A percentile compares a stretch with the other conserved stretches of the same genome.
Conservation (phyloP, 1,140 invertebrate genomes). For the Brachionus angularis region DNA sequence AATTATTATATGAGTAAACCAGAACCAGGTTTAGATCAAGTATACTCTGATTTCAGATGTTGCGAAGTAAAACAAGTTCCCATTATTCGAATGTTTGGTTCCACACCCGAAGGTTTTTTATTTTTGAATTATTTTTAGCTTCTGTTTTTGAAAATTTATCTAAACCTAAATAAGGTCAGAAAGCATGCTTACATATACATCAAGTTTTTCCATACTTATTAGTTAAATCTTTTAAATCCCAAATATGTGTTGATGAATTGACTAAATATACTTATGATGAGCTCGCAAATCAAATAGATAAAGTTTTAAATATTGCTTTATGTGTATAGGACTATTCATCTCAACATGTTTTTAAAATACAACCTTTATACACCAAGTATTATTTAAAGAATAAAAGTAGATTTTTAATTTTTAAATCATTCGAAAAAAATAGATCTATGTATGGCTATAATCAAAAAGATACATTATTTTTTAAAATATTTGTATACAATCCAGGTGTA, state of each 20-base stretch:
- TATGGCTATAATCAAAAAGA: slow-evolving; percentile 84
- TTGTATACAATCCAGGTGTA: slow-evolving; percentile 81
- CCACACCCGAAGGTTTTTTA: slow-evolving; percentile 66
- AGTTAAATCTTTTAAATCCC: slow-evolving; percentile 48
- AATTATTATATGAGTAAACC: slow-evolving; percentile 77
- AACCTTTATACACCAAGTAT: slow-evolving; percentile 76
- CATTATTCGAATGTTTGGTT: slow-evolving; percentile 80
- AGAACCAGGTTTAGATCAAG: slow-evolving; percentile 70
- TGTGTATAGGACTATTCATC: slow-evolving; percentile 63
- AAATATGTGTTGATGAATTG: slow-evolving; percentile 64
- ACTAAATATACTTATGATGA: slow-evolving; percentile 60
- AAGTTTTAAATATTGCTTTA: slow-evolving; percentile 75
- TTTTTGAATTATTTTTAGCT: background rate
- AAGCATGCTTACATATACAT: slow-evolving; percentile 86
- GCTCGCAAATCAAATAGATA: slow-evolving; percentile 32
- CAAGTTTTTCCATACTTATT: slow-evolving; percentile 86
- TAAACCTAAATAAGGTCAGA: slow-evolving; percentile 64
- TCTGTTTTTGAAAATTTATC: too few species aligned
- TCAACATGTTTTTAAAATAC: slow-evolving; percentile 84
- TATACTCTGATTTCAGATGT: slow-evolving; percentile 76
- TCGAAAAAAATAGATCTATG: too few species aligned
- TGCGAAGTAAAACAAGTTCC: slow-evolving; percentile 75
- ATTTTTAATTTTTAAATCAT: slow-evolving; percentile 61
- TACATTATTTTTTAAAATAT: slow-evolving; percentile 84
- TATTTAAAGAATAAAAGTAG: background rate